Percentiles rank a stretch among this genome's conserved stretches.
These are phyloP conservation scores for Diabrotica virgifera DNA, from an alignment of 1,140 invertebrate genomes.

Conservation along the genomic window DNA sequence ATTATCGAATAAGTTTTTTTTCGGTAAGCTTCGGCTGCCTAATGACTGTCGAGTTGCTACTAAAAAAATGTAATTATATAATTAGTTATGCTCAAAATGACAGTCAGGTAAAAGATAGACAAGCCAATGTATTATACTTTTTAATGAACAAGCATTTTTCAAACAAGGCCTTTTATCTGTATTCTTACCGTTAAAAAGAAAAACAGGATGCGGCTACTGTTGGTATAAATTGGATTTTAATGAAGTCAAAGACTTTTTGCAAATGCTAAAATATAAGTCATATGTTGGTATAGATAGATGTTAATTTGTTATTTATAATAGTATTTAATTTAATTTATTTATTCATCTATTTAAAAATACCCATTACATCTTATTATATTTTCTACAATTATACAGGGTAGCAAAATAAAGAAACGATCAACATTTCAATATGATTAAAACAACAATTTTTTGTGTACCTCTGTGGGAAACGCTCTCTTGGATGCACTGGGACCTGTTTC, in stretches of 20 bases:
- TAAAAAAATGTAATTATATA: constrained; percentile 46
- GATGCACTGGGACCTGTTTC: too few species aligned
- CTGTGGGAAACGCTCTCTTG: too few species aligned
- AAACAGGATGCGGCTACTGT: not conserved
- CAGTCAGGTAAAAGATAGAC: constrained; percentile 42
- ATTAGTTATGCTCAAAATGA: constrained; percentile 47
- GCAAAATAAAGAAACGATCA: too few species aligned
- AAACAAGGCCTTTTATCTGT: constrained; percentile 16
- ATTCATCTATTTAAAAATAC: too few species aligned
- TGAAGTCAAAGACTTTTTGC: not conserved
- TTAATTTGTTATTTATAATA: too few species aligned
- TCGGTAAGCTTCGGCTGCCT: constrained; percentile 22
- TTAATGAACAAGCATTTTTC: constrained; percentile 35
- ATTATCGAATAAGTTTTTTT: constrained; percentile 38
- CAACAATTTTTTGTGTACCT: too few species aligned
- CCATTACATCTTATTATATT: too few species aligned
- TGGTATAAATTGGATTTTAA: not conserved
- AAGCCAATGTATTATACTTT: constrained; percentile 36
- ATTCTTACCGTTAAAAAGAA: constrained; percentile 1
- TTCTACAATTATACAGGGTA: too few species aligned
- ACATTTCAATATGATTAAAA: too few species aligned
- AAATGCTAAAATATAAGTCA: not conserved
- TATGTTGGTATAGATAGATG: too few species aligned
- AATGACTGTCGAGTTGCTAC: constrained; percentile 35
- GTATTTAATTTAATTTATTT: too few species aligned